phyloP scores from a whole-genome alignment of 1,140 invertebrate species.

The Zelostemma sp. region DNA sequence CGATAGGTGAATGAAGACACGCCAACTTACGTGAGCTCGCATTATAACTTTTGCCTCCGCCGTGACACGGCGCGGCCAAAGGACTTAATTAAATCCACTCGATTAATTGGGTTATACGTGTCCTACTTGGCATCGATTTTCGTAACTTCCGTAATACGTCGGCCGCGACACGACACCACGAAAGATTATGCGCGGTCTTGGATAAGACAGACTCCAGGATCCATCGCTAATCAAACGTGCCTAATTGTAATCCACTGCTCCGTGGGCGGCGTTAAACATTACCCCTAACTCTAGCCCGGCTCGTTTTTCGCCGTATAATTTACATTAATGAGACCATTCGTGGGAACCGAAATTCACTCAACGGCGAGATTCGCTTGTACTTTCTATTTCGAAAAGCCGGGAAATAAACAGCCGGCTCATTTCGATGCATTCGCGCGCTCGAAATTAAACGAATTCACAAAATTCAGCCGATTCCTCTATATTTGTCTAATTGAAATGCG shows the following conservation, averaged over 20 bases:
- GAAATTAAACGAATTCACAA: background rate
- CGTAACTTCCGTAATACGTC: slow-evolving; percentile 35
- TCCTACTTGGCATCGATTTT: slow-evolving; percentile 53
- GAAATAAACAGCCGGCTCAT: no score
- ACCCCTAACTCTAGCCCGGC: background rate
- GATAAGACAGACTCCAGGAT: slow-evolving; percentile 19
- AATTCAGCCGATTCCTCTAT: no score
- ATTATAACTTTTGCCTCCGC: slow-evolving; percentile 56
- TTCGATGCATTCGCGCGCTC: background rate
- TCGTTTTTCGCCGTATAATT: slow-evolving; percentile 9
- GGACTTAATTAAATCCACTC: slow-evolving; percentile 62
- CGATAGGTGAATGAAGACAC: slow-evolving; percentile 50
- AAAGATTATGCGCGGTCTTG: slow-evolving; percentile 37
- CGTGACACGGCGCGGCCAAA: slow-evolving; percentile 16
- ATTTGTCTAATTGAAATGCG: no score
- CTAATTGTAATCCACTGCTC: slow-evolving; percentile 18
- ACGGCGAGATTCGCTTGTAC: background rate
- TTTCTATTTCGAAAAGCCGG: background rate
- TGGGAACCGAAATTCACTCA: no score
- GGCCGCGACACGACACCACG: slow-evolving; percentile 24
- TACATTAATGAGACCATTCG: no score
- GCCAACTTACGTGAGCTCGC: slow-evolving; percentile 61
- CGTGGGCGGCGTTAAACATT: slow-evolving; percentile 11
- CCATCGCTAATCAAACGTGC: slow-evolving; percentile 23
- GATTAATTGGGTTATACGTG: slow-evolving; percentile 64